Evolutionary conservation across 2,113 vertebrate genomes (phyloP), one percentile per base, ranked within the genome.

Genomic region (Acinonyx jubatus): DNA sequence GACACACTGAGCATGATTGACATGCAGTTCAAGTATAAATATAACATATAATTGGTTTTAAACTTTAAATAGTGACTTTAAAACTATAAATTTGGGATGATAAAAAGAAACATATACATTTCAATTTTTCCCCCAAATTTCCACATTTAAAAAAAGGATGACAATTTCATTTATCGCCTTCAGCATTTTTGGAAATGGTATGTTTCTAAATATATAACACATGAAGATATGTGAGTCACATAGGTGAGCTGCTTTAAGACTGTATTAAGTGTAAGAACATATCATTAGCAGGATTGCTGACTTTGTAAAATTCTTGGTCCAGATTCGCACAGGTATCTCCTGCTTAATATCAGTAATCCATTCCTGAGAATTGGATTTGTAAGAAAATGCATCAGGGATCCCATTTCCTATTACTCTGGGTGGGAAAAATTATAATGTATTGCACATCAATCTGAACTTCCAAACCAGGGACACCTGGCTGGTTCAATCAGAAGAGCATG

Each of bases 31-130:
- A 89, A 94, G 50, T 79, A 92, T 94, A 96, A 95, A 78, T 21
- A 87, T 50, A 95, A 66, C 21, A 65, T 23, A 63, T 38, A 50
- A 66, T 38, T 94, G 6, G 29, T 52, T 92, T 97, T 95, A 95
- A 95, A 95, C 71, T 93, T 94, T 93, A 55, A 81, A 93, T 91
- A 91, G 50, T 69, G 33, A 69, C 66, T 92, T 96, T 29, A 89
- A n/a, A 97, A 80, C 84, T 91, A 88, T 14, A 81, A 68, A 93
- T 63, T 69, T 73, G n/a, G 14, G 6, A 66, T 79, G 63, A 76
- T 55, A 83, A 95, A 90, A 50, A 33, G 27, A 78, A 95, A 73
- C 23, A 61, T 33, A 84, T 1, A 80, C 12, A 89, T 65, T 78
- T 96, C n/a, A 33, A 83, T 71, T 88, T 96, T 90, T 74, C 31